Percentiles rank a stretch among this genome's conserved stretches.
phyloP scores from a whole-genome alignment of 2,888 invertebrate genomes.

The Sinopyrophorus schimmeli region DNA sequence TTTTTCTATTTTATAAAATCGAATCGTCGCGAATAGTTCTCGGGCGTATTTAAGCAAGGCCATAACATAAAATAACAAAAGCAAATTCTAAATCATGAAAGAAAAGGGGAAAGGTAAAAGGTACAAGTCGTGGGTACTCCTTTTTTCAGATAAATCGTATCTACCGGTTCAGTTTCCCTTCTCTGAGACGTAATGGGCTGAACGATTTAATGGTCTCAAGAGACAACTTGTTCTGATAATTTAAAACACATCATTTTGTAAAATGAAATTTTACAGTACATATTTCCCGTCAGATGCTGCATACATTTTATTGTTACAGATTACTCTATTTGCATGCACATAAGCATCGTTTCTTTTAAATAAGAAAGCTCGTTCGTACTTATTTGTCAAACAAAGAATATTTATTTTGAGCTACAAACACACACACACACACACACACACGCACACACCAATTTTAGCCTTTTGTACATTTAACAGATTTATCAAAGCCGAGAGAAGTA shows the following conservation, averaged over 20 bases:
- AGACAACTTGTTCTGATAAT: constrained; percentile 44
- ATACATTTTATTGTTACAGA: constrained; percentile 54
- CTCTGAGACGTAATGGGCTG: constrained; percentile 33
- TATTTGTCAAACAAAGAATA: too few relatives aligned
- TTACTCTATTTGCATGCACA: constrained; percentile 40
- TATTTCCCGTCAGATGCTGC: constrained; percentile 54
- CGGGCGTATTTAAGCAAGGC: too few relatives aligned
- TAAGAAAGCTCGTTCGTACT: constrained; percentile 1
- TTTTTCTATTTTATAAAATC: constrained; percentile 3
- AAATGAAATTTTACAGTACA: constrained; percentile 56
- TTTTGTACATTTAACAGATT: too few relatives aligned
- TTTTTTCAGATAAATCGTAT: constrained; percentile 15
- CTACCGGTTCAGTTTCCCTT: constrained; percentile 28
- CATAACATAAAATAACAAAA: not conserved
- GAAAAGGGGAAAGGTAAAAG: not conserved
- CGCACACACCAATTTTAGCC: too few relatives aligned
- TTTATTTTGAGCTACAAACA: too few relatives aligned
- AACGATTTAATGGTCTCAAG: constrained; percentile 48
- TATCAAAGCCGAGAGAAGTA: too few relatives aligned
- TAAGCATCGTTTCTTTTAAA: constrained; percentile 9
- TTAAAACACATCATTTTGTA: constrained; percentile 47
- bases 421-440: too few relatives aligned
- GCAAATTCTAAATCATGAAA: not conserved
- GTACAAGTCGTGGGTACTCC: constrained; percentile 1
- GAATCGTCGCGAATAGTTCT: not conserved